Percentiles rank a stretch among this genome's conserved stretches.
Evolutionary conservation across 2,797 vertebrate genomes (phyloP).

Genomic region (Ceryle rudis): DNA sequence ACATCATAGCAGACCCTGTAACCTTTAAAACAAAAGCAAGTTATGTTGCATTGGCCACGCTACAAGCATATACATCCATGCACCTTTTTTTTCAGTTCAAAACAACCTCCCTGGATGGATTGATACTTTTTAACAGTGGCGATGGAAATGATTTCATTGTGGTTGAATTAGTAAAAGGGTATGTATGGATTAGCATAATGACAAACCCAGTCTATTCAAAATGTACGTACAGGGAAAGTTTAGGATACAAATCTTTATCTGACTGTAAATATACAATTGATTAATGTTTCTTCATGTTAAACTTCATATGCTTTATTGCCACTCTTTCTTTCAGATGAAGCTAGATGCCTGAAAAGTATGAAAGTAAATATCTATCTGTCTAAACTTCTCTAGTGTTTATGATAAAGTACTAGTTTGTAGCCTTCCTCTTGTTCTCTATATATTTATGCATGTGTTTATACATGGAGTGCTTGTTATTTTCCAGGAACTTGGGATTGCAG

Average conservation of each 20-base stretch:
- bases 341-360: constrained; percentile 43
- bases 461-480: not conserved
- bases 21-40: constrained; percentile 99
- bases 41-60: constrained; percentile 91
- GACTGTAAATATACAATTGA: not conserved
- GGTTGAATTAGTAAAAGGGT: constrained; percentile 99
- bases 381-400: not conserved
- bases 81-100: constrained; percentile 99
- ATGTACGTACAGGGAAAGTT: not conserved
- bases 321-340: constrained; percentile 56
- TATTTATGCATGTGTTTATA: not conserved
- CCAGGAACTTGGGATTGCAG: not conserved
- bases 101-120: constrained; percentile 95
- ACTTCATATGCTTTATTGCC: constrained; percentile 30
- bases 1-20: constrained; percentile 97
- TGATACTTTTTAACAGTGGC: constrained; percentile 97
- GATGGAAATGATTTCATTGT: constrained; percentile 99
- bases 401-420: constrained; percentile 27
- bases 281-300: not conserved
- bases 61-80: constrained; percentile 99
- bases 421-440: not conserved
- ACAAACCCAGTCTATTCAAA: not conserved
- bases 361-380: constrained; percentile 34
- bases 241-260: not conserved
- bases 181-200: constrained; percentile 56